Percentiles rank a stretch among this genome's conserved stretches.
phyloP scores from a whole-genome alignment of 2,888 invertebrate genomes.

The Synanthedon tipuliformis region DNA sequence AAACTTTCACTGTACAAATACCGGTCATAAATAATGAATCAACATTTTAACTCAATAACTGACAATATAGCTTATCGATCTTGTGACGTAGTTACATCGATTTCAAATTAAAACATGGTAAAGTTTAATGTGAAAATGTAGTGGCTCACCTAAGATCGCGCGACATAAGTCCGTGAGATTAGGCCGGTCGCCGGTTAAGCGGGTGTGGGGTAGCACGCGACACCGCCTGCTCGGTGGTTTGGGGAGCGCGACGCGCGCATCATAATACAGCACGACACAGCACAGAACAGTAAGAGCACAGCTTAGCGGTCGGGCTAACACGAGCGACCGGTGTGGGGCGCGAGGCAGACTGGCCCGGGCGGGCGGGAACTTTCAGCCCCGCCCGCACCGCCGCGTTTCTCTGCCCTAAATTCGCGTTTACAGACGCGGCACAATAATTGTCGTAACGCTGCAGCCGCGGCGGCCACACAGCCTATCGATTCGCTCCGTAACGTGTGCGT shows the following conservation, averaged over 20 bases:
- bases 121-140: slow-evolving; percentile 34
- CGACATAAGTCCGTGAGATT: slow-evolving; percentile 5
- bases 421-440: slow-evolving; percentile 54
- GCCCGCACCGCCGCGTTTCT: slow-evolving; percentile 23
- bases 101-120: slow-evolving; percentile 36
- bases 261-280: slow-evolving; percentile 2
- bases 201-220: slow-evolving; percentile 14
- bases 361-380: slow-evolving; percentile 5
- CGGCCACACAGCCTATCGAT: slow-evolving; percentile 58
- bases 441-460: slow-evolving; percentile 53
- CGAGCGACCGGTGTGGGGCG: slow-evolving; percentile 19
- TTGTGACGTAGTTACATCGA: slow-evolving; percentile 38
- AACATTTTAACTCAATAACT: slow-evolving; percentile 26
- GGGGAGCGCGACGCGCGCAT: slow-evolving; percentile 8
- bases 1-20: slow-evolving; percentile 14
- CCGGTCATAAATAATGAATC: slow-evolving; percentile 37
- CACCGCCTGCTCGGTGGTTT: slow-evolving; percentile 9
- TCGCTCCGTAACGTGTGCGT: slow-evolving; percentile 34
- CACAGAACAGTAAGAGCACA: slow-evolving; percentile 8
- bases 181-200: slow-evolving; percentile 12
- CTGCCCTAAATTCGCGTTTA: slow-evolving; percentile 62
- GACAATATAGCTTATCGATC: slow-evolving; percentile 34
- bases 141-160: slow-evolving; percentile 26
- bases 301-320: slow-evolving; percentile 11
- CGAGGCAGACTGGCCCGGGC: slow-evolving; percentile 41